Evolutionary conservation across 2,888 invertebrate species (phyloP), one percentile per base, ranked within the genome.

Genomic region (Teinopalpus imperialis): DNA sequence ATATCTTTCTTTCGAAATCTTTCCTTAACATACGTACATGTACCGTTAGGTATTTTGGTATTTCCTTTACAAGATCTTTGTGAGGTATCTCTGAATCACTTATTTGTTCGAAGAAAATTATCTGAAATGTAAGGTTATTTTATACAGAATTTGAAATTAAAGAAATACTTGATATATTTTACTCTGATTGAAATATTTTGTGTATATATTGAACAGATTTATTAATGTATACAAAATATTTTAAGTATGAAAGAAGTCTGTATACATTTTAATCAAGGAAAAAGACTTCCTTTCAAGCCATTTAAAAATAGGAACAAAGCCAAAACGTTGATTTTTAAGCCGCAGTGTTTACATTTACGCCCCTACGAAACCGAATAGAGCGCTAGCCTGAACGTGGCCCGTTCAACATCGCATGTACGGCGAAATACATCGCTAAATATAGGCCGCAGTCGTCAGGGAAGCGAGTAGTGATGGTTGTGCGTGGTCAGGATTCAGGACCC

Each of bases 391-490:
- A 49, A 54, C 52, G 56, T 51, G 51, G 60, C 27, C 39, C 59
- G 59, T 56, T 54, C 57, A 55, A 56, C 57, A 48, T 43, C 49
- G 51, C 54, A 56, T 54, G 56, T 58, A 60, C 57, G 51, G 64
- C 59, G 69, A 74, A 81, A 75, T 81, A 79, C 77, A 79, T 66
- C 57, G 72, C 82, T 86, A 85, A 85, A 85, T 83, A 85, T 86
- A 85, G 81, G 74, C 70, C 71, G 74, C 48, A 54, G 41, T 35
- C 46, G 48, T 50, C 48, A 41, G 61, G 59, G 62, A 61, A 58
- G 58, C 59, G 56, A 66, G 62, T 66, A 66, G 65, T 65, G 65
- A 56, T 63, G 60, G 79, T 83, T 86, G 85, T 77, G 80, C 81
- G 70, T 83, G 86, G 87, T 86, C 85, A 86, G 83, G 83, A 71